Evolutionary conservation across 2,888 invertebrate species (phyloP).

Genomic region (Parelbella ahira): DNA sequence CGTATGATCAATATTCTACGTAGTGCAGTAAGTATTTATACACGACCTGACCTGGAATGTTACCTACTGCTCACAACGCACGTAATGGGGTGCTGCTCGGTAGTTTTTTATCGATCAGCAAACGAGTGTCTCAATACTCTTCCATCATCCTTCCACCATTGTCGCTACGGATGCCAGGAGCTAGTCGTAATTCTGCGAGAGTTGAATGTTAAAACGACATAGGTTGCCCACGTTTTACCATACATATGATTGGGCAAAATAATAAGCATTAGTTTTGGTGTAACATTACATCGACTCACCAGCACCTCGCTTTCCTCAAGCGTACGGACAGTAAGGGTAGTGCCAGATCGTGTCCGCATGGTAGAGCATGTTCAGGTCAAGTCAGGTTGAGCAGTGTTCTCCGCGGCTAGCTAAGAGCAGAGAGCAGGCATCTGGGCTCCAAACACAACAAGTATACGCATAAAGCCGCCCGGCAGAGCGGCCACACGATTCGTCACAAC

Average conservation of each 20-base stretch:
- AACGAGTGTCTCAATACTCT: constrained; percentile 10
- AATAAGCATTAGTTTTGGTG: background rate
- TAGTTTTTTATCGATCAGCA: constrained; percentile 7
- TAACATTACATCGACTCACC: constrained; percentile 34
- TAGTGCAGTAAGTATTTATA: too few species aligned
- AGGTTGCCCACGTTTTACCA: constrained; percentile 16
- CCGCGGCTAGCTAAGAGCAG: constrained; percentile 31
- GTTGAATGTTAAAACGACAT: constrained; percentile 15
- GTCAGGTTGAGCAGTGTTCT: constrained; percentile 20
- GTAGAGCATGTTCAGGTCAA: constrained; percentile 22
- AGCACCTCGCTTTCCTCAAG: constrained; percentile 25
- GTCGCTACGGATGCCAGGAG: constrained; percentile 11
- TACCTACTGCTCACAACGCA: constrained; percentile 15
- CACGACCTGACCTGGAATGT: constrained; percentile 22
- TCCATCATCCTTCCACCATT: constrained; percentile 13
- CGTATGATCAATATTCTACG: too few species aligned
- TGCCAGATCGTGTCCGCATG: constrained; percentile 14
- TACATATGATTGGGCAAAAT: constrained; percentile 9
- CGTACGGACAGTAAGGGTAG: constrained; percentile 21
- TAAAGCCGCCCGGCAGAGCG: constrained; percentile 49
- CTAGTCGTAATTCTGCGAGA: constrained; percentile 18
- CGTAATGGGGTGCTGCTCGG: too few species aligned
- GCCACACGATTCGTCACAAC: constrained; percentile 37
- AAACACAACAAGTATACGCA: constrained; percentile 63
- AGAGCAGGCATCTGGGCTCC: constrained; percentile 53